Evolutionary conservation across 1,140 invertebrate genomes (phyloP).

Genomic region (Popillia japonica): DNA sequence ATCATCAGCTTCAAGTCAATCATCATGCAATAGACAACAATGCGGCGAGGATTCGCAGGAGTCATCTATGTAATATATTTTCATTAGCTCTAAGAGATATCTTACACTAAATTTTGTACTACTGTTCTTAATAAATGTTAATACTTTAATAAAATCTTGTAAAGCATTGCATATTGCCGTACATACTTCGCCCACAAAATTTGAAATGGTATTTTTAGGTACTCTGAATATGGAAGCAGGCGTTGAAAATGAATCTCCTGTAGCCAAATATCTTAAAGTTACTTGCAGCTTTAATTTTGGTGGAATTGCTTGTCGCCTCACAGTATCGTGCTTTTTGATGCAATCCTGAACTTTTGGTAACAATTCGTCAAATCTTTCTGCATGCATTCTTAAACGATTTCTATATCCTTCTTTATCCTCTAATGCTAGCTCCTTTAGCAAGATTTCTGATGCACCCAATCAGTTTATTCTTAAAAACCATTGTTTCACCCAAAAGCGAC

Average conservation of each 20-base stretch:
- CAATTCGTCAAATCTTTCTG: conserved; percentile 49
- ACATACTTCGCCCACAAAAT: conserved; percentile 44
- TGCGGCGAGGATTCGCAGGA: conserved; percentile 43
- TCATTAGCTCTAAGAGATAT: conserved; percentile 43
- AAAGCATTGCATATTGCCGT: conserved; percentile 47
- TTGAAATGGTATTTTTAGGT: conserved; percentile 49
- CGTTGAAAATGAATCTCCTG: conserved; percentile 39
- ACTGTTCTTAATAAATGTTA: conserved; percentile 42
- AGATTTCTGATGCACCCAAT: conserved; percentile 46
- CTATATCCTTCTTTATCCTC: conserved; percentile 48
- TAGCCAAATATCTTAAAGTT: conserved; percentile 40
- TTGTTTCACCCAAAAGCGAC: conserved; percentile 48
- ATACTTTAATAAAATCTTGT: conserved; percentile 49
- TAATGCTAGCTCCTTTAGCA: conserved; percentile 45
- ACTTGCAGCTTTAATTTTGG: conserved; percentile 39
- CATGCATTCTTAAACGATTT: conserved; percentile 49
- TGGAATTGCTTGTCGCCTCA: conserved; percentile 41
- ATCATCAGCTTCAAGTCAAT: conserved; percentile 43
- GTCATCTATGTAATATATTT: conserved; percentile 39
- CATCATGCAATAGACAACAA: conserved; percentile 45
- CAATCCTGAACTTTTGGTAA: conserved; percentile 44
- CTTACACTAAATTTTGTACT: conserved; percentile 44
- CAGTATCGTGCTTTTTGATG: conserved; percentile 55
- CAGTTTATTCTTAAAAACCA: conserved; percentile 49
- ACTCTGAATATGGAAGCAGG: conserved; percentile 42